Evolutionary conservation across 2,113 vertebrate genomes (phyloP), one percentile per base, ranked within the genome.

Genomic region (Sula dactylatra): DNA sequence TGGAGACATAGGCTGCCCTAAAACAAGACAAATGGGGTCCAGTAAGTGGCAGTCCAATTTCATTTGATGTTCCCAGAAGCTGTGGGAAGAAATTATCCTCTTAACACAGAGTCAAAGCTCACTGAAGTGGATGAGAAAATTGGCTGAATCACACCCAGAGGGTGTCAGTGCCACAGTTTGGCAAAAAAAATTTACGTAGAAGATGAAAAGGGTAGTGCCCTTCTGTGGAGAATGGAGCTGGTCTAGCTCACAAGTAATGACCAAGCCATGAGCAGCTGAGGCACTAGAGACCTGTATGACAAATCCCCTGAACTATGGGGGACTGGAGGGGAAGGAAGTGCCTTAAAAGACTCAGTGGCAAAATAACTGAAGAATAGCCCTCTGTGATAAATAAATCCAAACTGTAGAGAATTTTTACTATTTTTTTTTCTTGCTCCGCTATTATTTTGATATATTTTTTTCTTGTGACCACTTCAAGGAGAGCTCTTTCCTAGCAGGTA

Each of bases 51-150:
- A 90, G 50, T 44, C 47, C 47, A 62, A 71, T 90, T 82, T 88
- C 66, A 83, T 34, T 47, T 92, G 21, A 55, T 62, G 25, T 55
- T 83, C 45, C 62, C 64, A 90, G 67, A 81, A 88, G 47, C 59
- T 71, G 47, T 71, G 72, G 44, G 55, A 86, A 55, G 50, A 93
- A 88, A 82, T 89, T 59, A 72, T 52, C 42, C 42, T 86, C 29
- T 67, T 74, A 86, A 58, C 27, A 34, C 7, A 66, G 58, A 81
- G 56, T 86, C 82, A 84, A 69, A 31, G 44, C 40, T 90, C 56
- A 59, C n/a, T 92, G 92, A 93, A 86, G 29, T 66, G 38, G 59
- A 83, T 78, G 72, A 88, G 80, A 97, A 94, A 78, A 88, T 64
- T 78, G 76, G 4, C 64, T 83, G 61, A 44, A 90, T 88, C 72